Base-by-base conservation (phyloP, 1,140 invertebrate species). In the Cecropterus lyciades region DNA sequence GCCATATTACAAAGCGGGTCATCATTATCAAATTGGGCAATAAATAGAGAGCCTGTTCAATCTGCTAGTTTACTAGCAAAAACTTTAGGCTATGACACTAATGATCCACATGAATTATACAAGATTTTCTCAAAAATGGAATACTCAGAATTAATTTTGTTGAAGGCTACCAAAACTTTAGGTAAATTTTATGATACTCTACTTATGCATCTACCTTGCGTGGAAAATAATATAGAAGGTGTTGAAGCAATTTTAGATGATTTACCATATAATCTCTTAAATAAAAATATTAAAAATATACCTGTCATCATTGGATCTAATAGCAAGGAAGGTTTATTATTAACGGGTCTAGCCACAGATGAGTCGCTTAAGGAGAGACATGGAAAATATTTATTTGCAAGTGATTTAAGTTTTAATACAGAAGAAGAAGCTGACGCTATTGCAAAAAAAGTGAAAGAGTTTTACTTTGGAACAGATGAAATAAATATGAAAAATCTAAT, bases 1-100 rank as follows among this genome's bases (percentile, higher is more conserved):
- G 84, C 70, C 1, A 95, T 96, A 48, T 71, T 94, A 24, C 93
- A 95, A 90, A 95, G 95, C 84, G 96, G 96, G 0, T 94, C 94
- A 2, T 93, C 95, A 0, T 80, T 95, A 13, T 93, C 94, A 67
- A 93, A 94, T 53, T 96, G 95, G 95, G 92, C 94, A 6, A 80
- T 88, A 24, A 85, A 89, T 27, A 82, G 80, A 55, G 77, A 91
- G 20, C 87, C 89, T 5, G 15, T 89, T 5, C 72, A 78, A 73
- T 63, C 84, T 11, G 87, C 91, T 0, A 85, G 82, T 66, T 69
- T 89, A 1, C 57, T 89, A 40, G 84, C 80, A 0, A 81, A 86
- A 80, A 60, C 66, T 7, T 55, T 88, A 52, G 86, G 85, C 5
- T 73, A 81, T 52, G 30, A 83, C 20, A 82, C 84, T 5, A 57